Percentiles rank a stretch among this genome's conserved stretches.
These are phyloP conservation scores for Eretmocerus hayati DNA, from an alignment of 2,888 invertebrate species.

Conservation along the genomic window DNA sequence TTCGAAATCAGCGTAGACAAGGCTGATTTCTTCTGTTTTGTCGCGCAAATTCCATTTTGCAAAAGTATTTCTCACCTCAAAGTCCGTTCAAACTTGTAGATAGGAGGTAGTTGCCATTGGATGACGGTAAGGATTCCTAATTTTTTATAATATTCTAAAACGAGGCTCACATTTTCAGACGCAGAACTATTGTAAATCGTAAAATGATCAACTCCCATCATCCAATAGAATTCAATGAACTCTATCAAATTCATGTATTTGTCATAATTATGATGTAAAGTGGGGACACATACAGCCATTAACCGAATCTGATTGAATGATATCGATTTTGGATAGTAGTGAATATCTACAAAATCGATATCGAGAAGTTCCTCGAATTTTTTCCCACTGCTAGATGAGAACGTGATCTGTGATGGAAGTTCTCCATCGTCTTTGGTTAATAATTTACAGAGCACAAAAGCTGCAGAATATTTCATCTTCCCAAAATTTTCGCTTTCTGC, in stretches of 20 bases:
- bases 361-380: not conserved
- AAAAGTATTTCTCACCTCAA: no score
- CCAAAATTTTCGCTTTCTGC: slow-evolving; percentile 24
- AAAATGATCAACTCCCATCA: slow-evolving; percentile 48
- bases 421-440: slow-evolving; percentile 8
- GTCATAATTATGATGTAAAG: slow-evolving; percentile 46
- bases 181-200: slow-evolving; percentile 48
- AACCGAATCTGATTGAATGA: slow-evolving; percentile 11
- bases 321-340: slow-evolving; percentile 1
- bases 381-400: slow-evolving; percentile 11
- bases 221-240: slow-evolving; percentile 49
- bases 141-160: slow-evolving; percentile 42
- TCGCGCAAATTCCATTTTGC: no score
- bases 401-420: slow-evolving; percentile 24
- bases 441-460: slow-evolving; percentile 27
- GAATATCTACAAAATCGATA: slow-evolving; percentile 10
- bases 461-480: slow-evolving; percentile 26
- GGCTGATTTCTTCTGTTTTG: no score
- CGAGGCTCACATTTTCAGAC: slow-evolving; percentile 37
- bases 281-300: slow-evolving; percentile 46
- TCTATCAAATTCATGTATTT: slow-evolving; percentile 46
- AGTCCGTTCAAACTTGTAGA: slow-evolving; percentile 32
- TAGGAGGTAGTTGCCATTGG: slow-evolving; percentile 41
- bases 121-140: slow-evolving; percentile 41
- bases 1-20: no score